Evolutionary conservation across 2,797 vertebrate genomes (phyloP).

Genomic region (Dipus sagitta): DNA sequence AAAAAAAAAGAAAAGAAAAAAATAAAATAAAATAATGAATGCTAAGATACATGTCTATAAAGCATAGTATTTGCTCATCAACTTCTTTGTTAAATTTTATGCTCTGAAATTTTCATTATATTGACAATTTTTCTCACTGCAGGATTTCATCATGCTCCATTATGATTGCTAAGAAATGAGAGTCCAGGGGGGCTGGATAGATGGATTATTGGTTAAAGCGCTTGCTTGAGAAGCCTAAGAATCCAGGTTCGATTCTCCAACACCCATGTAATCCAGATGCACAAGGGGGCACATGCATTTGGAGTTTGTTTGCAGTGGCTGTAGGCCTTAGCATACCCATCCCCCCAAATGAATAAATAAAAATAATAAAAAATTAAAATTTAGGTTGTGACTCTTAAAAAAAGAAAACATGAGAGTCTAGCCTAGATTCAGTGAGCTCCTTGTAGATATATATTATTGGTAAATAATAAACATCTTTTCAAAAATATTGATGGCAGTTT

Average conservation of each 20-base stretch:
- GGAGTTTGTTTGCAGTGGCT: too few relatives aligned
- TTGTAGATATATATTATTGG: neutral
- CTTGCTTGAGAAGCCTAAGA: too few relatives aligned
- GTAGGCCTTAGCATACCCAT: too few relatives aligned
- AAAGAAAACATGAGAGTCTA: neutral
- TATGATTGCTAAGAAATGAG: neutral
- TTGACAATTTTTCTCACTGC: conserved; percentile 20
- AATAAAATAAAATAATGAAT: conserved; percentile 28
- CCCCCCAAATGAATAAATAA: too few relatives aligned
- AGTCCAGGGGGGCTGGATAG: too few relatives aligned
- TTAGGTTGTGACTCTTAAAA: too few relatives aligned
- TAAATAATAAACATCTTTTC: neutral
- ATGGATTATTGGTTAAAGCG: too few relatives aligned
- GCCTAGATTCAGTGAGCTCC: neutral
- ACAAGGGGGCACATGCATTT: too few relatives aligned
- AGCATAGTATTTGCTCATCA: neutral
- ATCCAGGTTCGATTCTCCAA: too few relatives aligned
- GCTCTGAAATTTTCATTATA: neutral
- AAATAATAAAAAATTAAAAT: too few relatives aligned
- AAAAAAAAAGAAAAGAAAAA: too few relatives aligned
- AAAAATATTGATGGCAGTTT: neutral
- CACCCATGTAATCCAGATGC: too few relatives aligned
- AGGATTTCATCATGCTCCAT: conserved; percentile 17
- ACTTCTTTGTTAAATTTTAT: neutral
- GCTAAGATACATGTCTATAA: neutral